Evolutionary conservation across 2,113 vertebrate genomes (phyloP), one percentile per base, ranked within the genome.

Genomic region (Dicerorhinus sumatrensis): DNA sequence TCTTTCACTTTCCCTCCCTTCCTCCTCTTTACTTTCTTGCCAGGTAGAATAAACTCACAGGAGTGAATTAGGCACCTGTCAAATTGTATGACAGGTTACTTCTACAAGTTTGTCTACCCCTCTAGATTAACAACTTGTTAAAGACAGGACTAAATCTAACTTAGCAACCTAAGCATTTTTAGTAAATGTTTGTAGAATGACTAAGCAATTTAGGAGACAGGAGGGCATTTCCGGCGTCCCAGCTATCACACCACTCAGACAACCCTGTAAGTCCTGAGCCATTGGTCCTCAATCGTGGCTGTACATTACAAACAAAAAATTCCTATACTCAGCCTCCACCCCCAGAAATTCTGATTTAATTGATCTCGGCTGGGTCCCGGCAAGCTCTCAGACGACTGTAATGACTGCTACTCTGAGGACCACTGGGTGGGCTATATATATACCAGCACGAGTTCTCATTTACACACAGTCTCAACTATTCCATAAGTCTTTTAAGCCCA

Each of bases 1-100:
- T 82, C 48, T 70, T 46, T 81, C 12, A 6, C 39, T 39, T 84
- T 48, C 82, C 23, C 46, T 94, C 16, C 7, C 29, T 36, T 39
- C 42, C 9, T 58, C 42, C 6, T 67, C 31, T 46, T 58, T 56
- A 42, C 33, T 80, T 36, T 70, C 87, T 73, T 73, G 63, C 16
- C 86, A 70, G 58, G 36, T 48, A 70, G n/a, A 42, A 75, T 39
- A 69, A 42, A 70, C 91, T 75, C 31, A 83, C 16, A 62, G 54
- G n/a, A 72, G 42, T 86, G 81, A 94, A 67, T 56, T 96, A 33
- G 67, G 86, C 65, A 81, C 36, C 75, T 84, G 58, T 83, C 94
- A 85, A 72, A 46, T 0, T 46, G 42, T 5, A 72, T 86, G 58
- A 91, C 2, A 80, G 54, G 25, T 81, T 39, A 91, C 84, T 95